Evolutionary conservation across 2,797 vertebrate species (phyloP), one percentile per base, ranked within the genome.

Genomic region (Pseudochaenichthys georgianus): DNA sequence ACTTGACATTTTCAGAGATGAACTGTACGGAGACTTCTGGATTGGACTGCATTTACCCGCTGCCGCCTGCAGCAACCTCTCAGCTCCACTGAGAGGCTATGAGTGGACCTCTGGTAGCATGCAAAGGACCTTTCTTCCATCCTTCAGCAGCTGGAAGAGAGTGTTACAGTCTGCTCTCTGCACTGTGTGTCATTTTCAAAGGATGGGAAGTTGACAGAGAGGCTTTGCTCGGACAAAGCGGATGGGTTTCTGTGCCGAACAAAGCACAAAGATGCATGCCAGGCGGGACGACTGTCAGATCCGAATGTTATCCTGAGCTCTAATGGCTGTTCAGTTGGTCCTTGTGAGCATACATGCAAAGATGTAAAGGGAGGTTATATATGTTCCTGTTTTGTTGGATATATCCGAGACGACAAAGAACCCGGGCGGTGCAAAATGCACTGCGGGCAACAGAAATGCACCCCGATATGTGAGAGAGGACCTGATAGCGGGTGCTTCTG

Each of bases 281-380:
- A 0, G 66, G 50, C 46, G 31, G 55, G 59, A 28, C 57, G 15
- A 12, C 2, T 76, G 21, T 58, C 80, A 0, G 69, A 82, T 15
- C 1, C 7, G 1, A 1, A 1, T 0, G 5, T 88, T 34, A 83
- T 91, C 47, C 13, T 0, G 5, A 81, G 62, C 52, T 0, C 21
- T 4, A 0, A 46, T 0, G 73, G 64, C 2, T 95, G 94, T 31
- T 9, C 1, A 9, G 0, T 0, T 2, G 82, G 0, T 1, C 89
- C 80, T 0, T 98, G 98, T 53, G 81, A 96, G 0, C 96, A 97
- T 0, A 0, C 0, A 0, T 99, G 97, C 38, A 47, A 61, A 1
- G 83, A 85, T 34, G 90, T 91, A 0, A 2, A 52, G 15, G 94
- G 93, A 0, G 95, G 95, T 47, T 96, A 95, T n/a, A 50, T 46